Evolutionary conservation across 2,113 vertebrate genomes (phyloP).

Genomic region (Crotalus tigris): DNA sequence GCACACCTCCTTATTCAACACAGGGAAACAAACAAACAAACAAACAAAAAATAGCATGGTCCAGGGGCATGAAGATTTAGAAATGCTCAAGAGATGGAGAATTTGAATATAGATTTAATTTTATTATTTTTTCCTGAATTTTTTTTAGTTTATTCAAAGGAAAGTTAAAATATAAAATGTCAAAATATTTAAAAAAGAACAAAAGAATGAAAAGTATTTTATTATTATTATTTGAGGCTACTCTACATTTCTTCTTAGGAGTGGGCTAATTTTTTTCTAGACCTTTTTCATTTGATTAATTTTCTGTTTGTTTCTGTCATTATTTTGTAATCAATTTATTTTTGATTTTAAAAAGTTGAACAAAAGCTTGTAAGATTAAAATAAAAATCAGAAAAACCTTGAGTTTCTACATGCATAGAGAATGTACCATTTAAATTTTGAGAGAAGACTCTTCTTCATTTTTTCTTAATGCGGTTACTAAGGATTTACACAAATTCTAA

Average conservation of each 20-base stretch:
- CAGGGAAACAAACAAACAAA: background rate
- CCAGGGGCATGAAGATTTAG: background rate
- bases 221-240: background rate
- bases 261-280: background rate
- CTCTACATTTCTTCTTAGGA: background rate
- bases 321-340: background rate
- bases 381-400: background rate
- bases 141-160: background rate
- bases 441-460: background rate
- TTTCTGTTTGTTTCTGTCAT: background rate
- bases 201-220: background rate
- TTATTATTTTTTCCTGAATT: background rate
- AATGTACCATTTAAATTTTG: background rate
- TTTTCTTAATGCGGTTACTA: background rate
- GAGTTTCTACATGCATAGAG: background rate
- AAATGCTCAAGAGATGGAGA: background rate
- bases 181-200: background rate
- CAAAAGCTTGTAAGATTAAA: background rate
- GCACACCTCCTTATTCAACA: background rate
- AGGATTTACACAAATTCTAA: background rate
- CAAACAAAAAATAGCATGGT: background rate
- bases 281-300: background rate
- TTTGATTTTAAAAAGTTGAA: background rate
- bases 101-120: background rate
- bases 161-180: background rate